Conservation (phyloP, 2,888 invertebrate species). For the Andrena marginata region DNA sequence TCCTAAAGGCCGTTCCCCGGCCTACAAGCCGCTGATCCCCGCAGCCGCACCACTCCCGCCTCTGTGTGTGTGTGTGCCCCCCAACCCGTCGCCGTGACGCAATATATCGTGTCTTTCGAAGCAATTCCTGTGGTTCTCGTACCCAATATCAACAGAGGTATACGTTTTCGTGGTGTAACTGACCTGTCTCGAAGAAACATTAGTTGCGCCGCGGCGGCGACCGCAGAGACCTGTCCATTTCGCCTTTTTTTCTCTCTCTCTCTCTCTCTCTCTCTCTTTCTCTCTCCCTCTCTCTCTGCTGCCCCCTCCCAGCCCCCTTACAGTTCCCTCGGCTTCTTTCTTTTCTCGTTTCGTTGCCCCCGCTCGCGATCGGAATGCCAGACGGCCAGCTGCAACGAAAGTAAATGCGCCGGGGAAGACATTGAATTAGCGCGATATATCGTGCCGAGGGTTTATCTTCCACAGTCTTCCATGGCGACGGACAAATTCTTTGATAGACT, state of each 20-base stretch:
- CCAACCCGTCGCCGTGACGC: constrained; percentile 66
- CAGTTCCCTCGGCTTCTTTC: constrained; percentile 37
- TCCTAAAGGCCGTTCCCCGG: constrained; percentile 70
- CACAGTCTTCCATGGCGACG: constrained; percentile 21
- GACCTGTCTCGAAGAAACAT: constrained; percentile 77
- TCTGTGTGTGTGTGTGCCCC: constrained; percentile 10
- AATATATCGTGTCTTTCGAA: constrained; percentile 66
- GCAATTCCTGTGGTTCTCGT: constrained; percentile 77
- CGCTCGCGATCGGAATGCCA: constrained; percentile 61
- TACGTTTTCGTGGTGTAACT: constrained; percentile 79
- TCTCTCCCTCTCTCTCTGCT: constrained; percentile 18
- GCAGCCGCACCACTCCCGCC: constrained; percentile 20
- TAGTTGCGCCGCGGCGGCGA: constrained; percentile 68
- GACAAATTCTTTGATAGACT: constrained; percentile 61
- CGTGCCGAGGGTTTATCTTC: constrained; percentile 50
- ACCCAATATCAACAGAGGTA: constrained; percentile 68
- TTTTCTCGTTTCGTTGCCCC: constrained; percentile 47
- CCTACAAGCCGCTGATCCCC: constrained; percentile 41
- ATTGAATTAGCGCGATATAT: constrained; percentile 64
- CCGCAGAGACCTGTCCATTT: constrained; percentile 68
- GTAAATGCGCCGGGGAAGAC: constrained; percentile 57
- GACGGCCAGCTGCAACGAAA: constrained; percentile 60
- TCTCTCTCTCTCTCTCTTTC: constrained; percentile 16
- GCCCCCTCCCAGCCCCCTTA: constrained; percentile 31
- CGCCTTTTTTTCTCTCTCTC: constrained; percentile 41